Conservation (phyloP, 2,113 vertebrate species). For the Melanostigma gelatinosum region DNA sequence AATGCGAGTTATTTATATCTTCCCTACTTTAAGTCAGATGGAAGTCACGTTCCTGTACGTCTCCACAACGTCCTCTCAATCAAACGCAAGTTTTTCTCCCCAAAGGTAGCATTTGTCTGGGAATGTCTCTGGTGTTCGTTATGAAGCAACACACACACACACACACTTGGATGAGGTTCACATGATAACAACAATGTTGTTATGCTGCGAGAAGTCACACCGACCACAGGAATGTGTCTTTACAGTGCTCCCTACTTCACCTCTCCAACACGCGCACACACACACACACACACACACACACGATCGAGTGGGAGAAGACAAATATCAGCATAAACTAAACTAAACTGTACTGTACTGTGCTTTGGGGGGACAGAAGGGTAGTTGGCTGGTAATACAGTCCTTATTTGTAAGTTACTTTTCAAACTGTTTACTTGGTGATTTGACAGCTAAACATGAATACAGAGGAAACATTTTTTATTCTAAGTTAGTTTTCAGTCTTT, state of each 20-base stretch:
- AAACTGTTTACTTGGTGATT: neutral
- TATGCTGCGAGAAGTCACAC: neutral
- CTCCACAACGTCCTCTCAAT: neutral
- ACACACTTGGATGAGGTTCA: neutral
- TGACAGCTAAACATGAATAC: neutral
- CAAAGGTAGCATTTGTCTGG: neutral
- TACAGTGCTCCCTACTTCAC: neutral
- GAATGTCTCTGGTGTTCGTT: conserved; percentile 12
- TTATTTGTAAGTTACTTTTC: neutral
- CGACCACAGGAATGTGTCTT: neutral
- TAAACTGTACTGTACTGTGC: neutral
- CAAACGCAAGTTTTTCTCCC: neutral
- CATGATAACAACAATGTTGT: conserved; percentile 10
- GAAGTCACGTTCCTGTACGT: neutral
- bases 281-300: neutral
- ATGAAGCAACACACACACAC: neutral
- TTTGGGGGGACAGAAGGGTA: neutral
- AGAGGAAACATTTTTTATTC: neutral
- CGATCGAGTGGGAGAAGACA: neutral
- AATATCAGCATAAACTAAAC: neutral
- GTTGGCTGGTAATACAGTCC: neutral
- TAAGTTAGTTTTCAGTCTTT: neutral
- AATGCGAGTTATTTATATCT: neutral
- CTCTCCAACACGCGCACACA: neutral
- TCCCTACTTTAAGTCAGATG: neutral